Evolutionary conservation across 2,113 vertebrate genomes (phyloP).

Genomic region (Cynocephalus volans): DNA sequence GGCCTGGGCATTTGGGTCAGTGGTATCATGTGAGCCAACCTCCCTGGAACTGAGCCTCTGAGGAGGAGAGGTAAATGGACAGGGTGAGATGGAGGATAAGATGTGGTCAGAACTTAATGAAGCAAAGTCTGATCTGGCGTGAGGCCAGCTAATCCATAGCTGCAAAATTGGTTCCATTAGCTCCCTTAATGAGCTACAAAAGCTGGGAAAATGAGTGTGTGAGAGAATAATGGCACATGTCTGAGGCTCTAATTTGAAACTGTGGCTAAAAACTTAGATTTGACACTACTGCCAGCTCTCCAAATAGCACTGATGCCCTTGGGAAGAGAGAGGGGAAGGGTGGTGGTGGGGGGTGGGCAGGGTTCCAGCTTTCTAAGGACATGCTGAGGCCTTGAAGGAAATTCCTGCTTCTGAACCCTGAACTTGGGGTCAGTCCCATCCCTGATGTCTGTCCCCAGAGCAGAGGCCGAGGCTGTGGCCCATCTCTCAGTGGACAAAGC

Average conservation of each 20-base stretch:
- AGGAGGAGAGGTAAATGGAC: background rate
- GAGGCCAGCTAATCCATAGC: constrained; percentile 71
- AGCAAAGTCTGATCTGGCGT: constrained; percentile 34
- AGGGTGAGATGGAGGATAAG: background rate
- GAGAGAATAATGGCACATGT: constrained; percentile 60
- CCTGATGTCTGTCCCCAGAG: background rate
- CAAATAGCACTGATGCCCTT: background rate
- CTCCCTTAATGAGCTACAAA: constrained; percentile 71
- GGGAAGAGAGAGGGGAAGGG: background rate
- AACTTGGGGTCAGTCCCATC: background rate
- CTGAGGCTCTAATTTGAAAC: constrained; percentile 57
- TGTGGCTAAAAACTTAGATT: constrained; percentile 58
- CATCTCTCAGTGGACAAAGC: background rate
- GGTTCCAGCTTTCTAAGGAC: background rate
- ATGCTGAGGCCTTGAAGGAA: constrained; percentile 4
- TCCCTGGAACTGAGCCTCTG: background rate
- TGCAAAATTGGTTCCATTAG: constrained; percentile 74
- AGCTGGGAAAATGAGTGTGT: constrained; percentile 56
- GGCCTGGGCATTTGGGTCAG: background rate
- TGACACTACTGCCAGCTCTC: background rate
- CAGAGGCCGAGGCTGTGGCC: background rate
- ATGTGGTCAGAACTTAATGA: constrained; percentile 62
- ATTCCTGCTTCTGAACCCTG: background rate
- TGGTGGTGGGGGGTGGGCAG: background rate
- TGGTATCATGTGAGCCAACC: background rate